phyloP scores from a whole-genome alignment of 2,888 invertebrate genomes.

The Marasmarcha lunaedactyla region DNA sequence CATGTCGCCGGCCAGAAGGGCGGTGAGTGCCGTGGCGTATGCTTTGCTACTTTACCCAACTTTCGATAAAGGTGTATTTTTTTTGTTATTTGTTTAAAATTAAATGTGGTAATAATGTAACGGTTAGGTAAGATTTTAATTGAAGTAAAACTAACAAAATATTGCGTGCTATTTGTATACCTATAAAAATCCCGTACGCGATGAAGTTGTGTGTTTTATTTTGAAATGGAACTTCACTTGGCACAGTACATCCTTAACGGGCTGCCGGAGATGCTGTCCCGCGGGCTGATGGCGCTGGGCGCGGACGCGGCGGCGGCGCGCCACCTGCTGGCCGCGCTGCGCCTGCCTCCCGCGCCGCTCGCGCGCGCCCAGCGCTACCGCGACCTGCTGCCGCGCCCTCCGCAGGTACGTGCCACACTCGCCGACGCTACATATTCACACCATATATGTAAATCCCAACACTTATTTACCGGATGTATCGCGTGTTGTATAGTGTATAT shows the following conservation, averaged over 20 bases:
- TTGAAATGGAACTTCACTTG: too few relatives aligned
- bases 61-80: too few relatives aligned
- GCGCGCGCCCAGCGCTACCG: conserved; percentile 92
- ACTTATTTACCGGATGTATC: background rate
- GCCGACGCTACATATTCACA: conserved; percentile 13
- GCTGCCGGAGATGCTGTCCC: conserved; percentile 84
- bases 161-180: too few relatives aligned
- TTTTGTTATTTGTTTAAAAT: background rate
- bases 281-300: conserved; percentile 63
- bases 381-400: conserved; percentile 84
- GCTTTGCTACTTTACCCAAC: too few relatives aligned
- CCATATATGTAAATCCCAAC: background rate
- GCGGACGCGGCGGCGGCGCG: conserved; percentile 35
- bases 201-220: too few relatives aligned
- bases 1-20: conserved; percentile 24
- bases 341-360: conserved; percentile 62
- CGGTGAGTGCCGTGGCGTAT: conserved; percentile 20
- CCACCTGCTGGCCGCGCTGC: conserved; percentile 54
- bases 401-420: conserved; percentile 72
- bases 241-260: conserved; percentile 93
- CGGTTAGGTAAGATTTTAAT: too few relatives aligned
- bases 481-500: too few relatives aligned
- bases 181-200: too few relatives aligned
- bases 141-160: too few relatives aligned
- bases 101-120: too few relatives aligned